Conservation (phyloP, 30 jellyfish, hydroid and myxozoan genomes). For the Clytia hemisphaerica region DNA sequence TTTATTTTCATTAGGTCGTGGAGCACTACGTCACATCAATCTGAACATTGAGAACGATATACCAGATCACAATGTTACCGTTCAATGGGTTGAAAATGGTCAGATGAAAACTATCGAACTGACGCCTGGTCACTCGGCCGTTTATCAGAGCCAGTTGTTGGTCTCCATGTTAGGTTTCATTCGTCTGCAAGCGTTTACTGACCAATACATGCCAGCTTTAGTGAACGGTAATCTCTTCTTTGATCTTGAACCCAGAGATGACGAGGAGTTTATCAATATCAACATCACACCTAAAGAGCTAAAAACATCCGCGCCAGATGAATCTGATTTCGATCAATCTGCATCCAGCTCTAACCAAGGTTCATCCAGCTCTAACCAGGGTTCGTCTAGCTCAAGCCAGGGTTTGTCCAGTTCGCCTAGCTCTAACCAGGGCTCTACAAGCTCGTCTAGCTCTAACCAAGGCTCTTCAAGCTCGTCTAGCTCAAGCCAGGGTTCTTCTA, state of each 20-base stretch:
- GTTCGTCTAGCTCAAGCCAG: too few relatives aligned
- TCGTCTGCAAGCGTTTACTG: too few relatives aligned
- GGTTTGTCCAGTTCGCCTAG: too few relatives aligned
- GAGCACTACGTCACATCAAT: slow-evolving; percentile 8
- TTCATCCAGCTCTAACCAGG: too few relatives aligned
- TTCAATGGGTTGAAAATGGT: slow-evolving; percentile 49
- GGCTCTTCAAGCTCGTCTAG: too few relatives aligned
- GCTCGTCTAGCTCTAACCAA: too few relatives aligned
- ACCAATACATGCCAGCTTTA: slow-evolving; percentile 17
- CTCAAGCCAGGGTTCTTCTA: too few relatives aligned
- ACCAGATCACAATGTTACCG: slow-evolving; percentile 60
- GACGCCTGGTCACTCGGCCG: slow-evolving; percentile 16
- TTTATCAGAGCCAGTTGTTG: slow-evolving; percentile 29
- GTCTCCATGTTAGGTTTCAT: too few relatives aligned
- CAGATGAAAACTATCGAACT: slow-evolving; percentile 1
- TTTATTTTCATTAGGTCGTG: slow-evolving; percentile 10
- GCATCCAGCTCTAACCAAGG: too few relatives aligned
- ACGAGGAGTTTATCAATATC: not conserved
- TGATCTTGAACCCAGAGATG: slow-evolving; percentile 28
- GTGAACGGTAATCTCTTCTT: slow-evolving; percentile 22
- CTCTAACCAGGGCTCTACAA: too few relatives aligned
- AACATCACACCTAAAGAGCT: not conserved
- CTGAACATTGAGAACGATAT: slow-evolving; percentile 8
- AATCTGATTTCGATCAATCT: too few relatives aligned
- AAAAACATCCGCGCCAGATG: too few relatives aligned